phyloP scores from a whole-genome alignment of 2,797 vertebrate genomes.

The Sandelia bainsii region DNA sequence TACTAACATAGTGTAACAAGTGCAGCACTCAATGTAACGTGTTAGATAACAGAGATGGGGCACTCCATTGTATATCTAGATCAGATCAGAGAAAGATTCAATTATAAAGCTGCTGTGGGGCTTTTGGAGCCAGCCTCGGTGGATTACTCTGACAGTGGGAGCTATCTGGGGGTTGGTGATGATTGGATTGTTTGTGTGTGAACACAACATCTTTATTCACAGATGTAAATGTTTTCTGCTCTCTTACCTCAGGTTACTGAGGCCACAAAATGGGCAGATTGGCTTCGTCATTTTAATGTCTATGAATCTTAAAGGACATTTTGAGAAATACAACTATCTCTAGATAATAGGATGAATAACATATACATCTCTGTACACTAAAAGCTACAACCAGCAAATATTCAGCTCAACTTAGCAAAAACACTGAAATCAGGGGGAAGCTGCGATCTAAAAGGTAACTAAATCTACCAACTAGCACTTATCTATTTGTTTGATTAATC shows the following conservation, averaged over 20 bases:
- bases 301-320: background rate
- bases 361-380: background rate
- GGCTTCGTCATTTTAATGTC: background rate
- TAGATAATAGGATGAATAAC: background rate
- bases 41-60: slow-evolving; percentile 33
- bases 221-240: slow-evolving; percentile 13
- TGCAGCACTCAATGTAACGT: slow-evolving; percentile 10
- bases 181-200: slow-evolving; percentile 14
- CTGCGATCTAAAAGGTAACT: background rate
- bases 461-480: background rate
- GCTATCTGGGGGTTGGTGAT: slow-evolving; percentile 2
- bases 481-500: background rate
- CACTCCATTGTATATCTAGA: slow-evolving; percentile 33
- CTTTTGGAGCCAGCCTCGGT: slow-evolving; percentile 15
- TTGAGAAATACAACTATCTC: background rate
- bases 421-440: background rate
- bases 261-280: background rate
- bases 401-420: slow-evolving; percentile 3
- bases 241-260: background rate
- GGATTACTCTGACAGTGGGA: slow-evolving; percentile 17
- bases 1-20: slow-evolving; percentile 9
- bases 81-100: slow-evolving; percentile 38
- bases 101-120: slow-evolving; percentile 27
- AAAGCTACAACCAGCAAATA: background rate
- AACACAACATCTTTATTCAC: slow-evolving; percentile 18